phyloP scores from a whole-genome alignment of 2,888 invertebrate species.

The Metellina segmentata region DNA sequence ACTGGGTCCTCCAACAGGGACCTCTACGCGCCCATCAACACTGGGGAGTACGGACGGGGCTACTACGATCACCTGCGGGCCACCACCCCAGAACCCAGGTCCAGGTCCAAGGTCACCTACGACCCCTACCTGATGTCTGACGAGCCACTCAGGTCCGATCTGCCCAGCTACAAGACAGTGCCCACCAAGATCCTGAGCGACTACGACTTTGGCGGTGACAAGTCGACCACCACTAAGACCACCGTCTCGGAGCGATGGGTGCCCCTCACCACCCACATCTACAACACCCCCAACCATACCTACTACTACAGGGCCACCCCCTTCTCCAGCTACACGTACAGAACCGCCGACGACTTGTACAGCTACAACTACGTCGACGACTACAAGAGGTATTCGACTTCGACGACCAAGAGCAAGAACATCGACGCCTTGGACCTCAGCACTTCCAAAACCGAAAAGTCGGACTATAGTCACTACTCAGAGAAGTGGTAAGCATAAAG shows the following conservation, averaged over 20 bases:
- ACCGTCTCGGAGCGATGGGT: conserved; percentile 66
- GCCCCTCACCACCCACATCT: conserved; percentile 68
- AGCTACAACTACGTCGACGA: conserved; percentile 68
- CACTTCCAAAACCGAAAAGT: conserved; percentile 27
- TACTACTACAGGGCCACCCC: conserved; percentile 61
- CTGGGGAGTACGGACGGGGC: conserved; percentile 29
- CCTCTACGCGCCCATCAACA: conserved; percentile 55
- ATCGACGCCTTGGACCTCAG: conserved; percentile 71
- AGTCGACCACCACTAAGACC: conserved; percentile 39
- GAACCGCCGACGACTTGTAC: conserved; percentile 70
- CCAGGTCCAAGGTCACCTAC: not conserved
- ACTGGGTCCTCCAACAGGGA: not conserved
- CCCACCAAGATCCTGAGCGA: conserved; percentile 34
- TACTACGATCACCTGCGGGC: conserved; percentile 69
- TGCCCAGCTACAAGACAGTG: not conserved
- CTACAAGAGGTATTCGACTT: conserved; percentile 62
- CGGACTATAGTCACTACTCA: conserved; percentile 42
- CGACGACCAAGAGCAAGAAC: conserved; percentile 61
- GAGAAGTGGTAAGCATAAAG: conserved; percentile 67
- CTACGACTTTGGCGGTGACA: conserved; percentile 24
- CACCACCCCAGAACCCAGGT: conserved; percentile 14
- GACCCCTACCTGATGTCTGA: conserved; percentile 15
- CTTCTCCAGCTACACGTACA: conserved; percentile 61
- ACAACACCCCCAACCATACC: conserved; percentile 58
- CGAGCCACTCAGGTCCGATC: not conserved